A percentile compares a stretch with the other conserved stretches of the same genome.
Conservation (phyloP, 2,888 invertebrate genomes). For the Hypena proboscidalis region DNA sequence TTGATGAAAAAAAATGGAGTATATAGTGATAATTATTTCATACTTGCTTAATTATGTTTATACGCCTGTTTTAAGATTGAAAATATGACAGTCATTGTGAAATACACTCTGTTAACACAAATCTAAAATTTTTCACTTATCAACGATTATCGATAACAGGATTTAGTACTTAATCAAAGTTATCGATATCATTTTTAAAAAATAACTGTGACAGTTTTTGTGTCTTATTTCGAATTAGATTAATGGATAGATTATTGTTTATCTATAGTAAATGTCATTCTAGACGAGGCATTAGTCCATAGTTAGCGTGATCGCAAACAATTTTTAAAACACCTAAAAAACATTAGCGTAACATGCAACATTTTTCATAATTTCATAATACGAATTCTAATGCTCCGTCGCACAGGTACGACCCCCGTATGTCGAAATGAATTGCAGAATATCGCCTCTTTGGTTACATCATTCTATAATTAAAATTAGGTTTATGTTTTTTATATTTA, state of each 20-base stretch:
- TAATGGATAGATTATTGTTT: constrained; percentile 38
- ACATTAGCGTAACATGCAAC: constrained; percentile 10
- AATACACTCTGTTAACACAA: too few relatives aligned
- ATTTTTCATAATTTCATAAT: not conserved
- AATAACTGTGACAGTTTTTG: constrained; percentile 14
- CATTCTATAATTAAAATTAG: too few relatives aligned
- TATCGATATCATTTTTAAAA: constrained; percentile 8
- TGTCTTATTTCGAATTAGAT: constrained; percentile 26
- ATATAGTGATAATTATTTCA: too few relatives aligned
- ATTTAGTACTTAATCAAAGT: not conserved
- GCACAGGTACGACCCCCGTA: not conserved
- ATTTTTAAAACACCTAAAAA: constrained; percentile 25
- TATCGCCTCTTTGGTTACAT: constrained; percentile 11
- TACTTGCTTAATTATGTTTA: too few relatives aligned
- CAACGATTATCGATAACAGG: not conserved
- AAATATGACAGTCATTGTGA: too few relatives aligned
- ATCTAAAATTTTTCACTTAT: not conserved
- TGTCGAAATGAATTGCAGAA: constrained; percentile 25
- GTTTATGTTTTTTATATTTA: too few relatives aligned
- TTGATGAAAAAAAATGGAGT: too few relatives aligned
- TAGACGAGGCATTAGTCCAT: constrained; percentile 26
- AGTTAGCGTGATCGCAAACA: constrained; percentile 28
- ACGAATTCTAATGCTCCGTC: not conserved
- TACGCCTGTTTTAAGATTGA: too few relatives aligned
- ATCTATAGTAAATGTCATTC: constrained; percentile 31